Evolutionary conservation across 2,797 vertebrate species (phyloP).

Genomic region (Lemur catta): DNA sequence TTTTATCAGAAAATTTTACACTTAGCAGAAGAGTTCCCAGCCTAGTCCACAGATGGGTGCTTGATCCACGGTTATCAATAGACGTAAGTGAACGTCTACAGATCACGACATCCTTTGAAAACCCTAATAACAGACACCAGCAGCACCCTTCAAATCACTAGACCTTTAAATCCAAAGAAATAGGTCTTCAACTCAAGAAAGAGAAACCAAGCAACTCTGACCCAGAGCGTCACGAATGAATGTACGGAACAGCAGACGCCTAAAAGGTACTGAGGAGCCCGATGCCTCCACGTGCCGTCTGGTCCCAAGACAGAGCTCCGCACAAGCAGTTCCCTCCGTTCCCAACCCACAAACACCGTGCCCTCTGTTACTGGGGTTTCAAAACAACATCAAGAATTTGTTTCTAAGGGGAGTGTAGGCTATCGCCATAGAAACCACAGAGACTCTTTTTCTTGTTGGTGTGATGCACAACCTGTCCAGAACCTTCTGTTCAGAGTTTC

Average conservation of each 20-base stretch:
- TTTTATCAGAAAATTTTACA: neutral
- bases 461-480: neutral
- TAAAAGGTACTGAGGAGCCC: neutral
- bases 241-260: too few species aligned
- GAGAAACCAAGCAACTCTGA: neutral
- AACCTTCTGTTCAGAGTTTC: neutral
- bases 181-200: neutral
- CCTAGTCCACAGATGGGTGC: fast-evolving
- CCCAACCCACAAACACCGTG: neutral
- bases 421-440: neutral
- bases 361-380: neutral
- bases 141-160: too few species aligned
- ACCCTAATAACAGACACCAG: neutral
- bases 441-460: neutral
- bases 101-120: neutral
- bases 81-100: neutral
- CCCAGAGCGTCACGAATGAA: neutral
- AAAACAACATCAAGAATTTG: neutral
- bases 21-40: too few species aligned
- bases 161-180: neutral
- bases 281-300: fast-evolving
- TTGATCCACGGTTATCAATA: fast-evolving
- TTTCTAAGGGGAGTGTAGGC: neutral
- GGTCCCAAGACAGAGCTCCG: fast-evolving
- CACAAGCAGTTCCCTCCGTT: fast-evolving